Base-by-base conservation (phyloP, 2,113 vertebrate genomes). In the Psittacula cyanocephala region DNA sequence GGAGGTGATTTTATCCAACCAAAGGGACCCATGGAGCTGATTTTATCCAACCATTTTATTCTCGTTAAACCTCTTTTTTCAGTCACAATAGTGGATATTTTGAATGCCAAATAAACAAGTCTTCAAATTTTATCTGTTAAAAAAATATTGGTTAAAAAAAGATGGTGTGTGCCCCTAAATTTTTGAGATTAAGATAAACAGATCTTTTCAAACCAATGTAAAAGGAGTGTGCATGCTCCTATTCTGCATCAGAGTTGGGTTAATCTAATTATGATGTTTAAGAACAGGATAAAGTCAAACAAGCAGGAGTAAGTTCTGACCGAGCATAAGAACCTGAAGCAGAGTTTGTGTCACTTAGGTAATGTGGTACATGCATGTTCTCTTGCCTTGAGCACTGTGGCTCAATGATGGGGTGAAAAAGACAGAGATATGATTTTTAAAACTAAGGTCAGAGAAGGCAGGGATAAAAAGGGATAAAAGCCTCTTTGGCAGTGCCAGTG, bases 321-420 rank as follows among this genome's bases (percentile, higher is more conserved):
- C 8, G 28, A 31, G 1, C 11, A 2, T 53, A 74, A 86, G 52
- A 47, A 44, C n/a, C 9, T 70, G 35, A 85, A 65, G 25, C 12
- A 63, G 33, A 83, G 24, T 19, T 59, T 81, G 3, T 31, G 10
- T 33, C 46, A 15, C 5, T 75, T 68, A 44, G 52, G 18, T 41
- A 53, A 12, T 0, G 0, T 14, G 33, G 18, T 63, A 33, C 3
- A 3, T 10, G 14, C 46, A 9, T 28, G 20, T 27, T 59, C 33
- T 59, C 13, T 24, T 35, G 57, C 22, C 3, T 59, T 43, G 10
- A 70, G n/a, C 23, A 22, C 28, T 0, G 0, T 39, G 57, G 31
- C 7, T 67, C 16, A 5, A 1, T 29, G 12, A 71, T 18, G 20
- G 8, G 31, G 17, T 52, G 29, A 81, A 63, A 89, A 93, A 65